phyloP scores from a whole-genome alignment of 2,797 vertebrate genomes.

The Perodicticus potto region DNA sequence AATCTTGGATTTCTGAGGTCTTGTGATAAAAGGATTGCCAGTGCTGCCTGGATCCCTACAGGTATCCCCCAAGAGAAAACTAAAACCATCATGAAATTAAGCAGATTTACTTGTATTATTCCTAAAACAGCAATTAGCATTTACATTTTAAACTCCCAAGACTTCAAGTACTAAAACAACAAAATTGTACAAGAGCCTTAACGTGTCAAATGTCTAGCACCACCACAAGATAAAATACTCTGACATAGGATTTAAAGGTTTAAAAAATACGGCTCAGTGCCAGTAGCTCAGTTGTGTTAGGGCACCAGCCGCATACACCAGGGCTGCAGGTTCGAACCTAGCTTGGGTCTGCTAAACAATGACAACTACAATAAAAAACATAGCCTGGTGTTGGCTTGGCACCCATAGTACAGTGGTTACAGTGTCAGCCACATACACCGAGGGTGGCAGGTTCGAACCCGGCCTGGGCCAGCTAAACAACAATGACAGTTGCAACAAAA shows the following conservation, averaged over 20 bases:
- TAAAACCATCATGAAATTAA: not conserved
- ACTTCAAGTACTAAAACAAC: not conserved
- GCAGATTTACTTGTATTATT: not conserved
- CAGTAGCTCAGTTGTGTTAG: no score
- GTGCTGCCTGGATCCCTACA: not conserved
- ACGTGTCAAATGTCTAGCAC: not conserved
- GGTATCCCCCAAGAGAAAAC: not conserved
- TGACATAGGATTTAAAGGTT: not conserved
- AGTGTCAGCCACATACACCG: no score
- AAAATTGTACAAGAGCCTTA: not conserved
- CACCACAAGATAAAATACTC: not conserved
- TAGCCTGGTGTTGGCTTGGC: no score
- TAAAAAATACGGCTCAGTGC: not conserved
- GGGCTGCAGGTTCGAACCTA: no score
- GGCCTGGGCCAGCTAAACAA: no score
- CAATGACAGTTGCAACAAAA: no score
- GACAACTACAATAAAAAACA: no score
- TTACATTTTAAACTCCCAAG: not conserved
- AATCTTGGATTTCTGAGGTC: not conserved
- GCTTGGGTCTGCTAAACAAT: no score
- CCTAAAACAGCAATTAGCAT: not conserved
- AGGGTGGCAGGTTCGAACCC: no score
- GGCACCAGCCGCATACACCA: no score
- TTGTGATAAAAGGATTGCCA: fast-evolving
- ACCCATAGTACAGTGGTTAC: no score